Percentiles rank a stretch among this genome's conserved stretches.
Conservation (phyloP, 1,140 invertebrate species). For the Berghia stephanieae region DNA sequence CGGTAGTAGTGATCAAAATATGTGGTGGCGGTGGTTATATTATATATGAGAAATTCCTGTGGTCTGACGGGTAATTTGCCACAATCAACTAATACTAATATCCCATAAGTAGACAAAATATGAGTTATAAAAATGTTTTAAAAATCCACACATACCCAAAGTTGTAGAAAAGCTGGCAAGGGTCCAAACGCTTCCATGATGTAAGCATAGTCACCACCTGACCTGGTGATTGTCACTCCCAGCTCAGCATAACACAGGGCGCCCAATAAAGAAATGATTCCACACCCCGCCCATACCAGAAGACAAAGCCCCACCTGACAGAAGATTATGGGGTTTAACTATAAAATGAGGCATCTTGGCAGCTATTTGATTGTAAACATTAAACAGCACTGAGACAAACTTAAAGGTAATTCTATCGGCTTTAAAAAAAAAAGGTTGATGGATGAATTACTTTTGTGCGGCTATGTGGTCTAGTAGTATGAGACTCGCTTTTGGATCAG, state of each 20-base stretch:
- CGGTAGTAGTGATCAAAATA: too few species aligned
- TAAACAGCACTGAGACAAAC: too few species aligned
- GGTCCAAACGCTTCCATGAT: constrained; percentile 89
- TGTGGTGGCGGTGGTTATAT: too few species aligned
- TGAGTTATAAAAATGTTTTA: background rate
- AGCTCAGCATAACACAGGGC: constrained; percentile 97
- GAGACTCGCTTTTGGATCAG: too few species aligned
- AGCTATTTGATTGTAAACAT: too few species aligned
- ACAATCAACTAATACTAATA: background rate
- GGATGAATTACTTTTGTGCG: too few species aligned
- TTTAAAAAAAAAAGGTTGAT: too few species aligned
- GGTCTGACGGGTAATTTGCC: too few species aligned
- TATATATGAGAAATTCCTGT: too few species aligned
- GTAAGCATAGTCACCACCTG: constrained; percentile 97
- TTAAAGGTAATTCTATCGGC: too few species aligned
- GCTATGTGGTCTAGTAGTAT: too few species aligned
- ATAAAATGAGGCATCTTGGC: too few species aligned
- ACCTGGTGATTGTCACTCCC: constrained; percentile 91
- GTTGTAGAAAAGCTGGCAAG: constrained; percentile 87
- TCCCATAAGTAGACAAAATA: background rate
- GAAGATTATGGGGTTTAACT: constrained; percentile 6
- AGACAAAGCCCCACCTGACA: constrained; percentile 82
- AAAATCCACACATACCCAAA: constrained; percentile 55
- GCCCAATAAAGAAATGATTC: constrained; percentile 78
- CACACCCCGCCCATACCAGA: constrained; percentile 90